Percentiles rank a stretch among this genome's conserved stretches.
These are phyloP conservation scores for Cheilosia vulpina DNA, from an alignment of 2,888 invertebrate genomes.

Conservation along the genomic window DNA sequence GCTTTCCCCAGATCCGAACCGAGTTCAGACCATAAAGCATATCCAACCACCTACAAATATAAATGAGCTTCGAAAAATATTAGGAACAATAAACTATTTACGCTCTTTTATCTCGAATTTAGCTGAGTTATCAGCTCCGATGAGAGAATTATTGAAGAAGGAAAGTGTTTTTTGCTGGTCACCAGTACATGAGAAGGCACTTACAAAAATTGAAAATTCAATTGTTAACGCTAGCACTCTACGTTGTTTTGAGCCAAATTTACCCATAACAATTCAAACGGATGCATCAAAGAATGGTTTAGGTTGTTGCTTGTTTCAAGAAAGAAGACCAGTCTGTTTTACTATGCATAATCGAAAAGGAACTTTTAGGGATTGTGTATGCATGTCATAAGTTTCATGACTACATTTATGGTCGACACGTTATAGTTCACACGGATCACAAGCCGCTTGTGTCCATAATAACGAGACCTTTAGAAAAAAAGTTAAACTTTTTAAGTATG, in stretches of 20 bases:
- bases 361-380: too few species aligned
- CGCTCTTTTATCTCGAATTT: conserved; percentile 66
- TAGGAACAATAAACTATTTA: conserved; percentile 73
- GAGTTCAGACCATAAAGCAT: conserved; percentile 63
- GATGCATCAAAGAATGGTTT: conserved; percentile 67
- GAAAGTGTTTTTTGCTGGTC: conserved; percentile 23
- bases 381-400: conserved; percentile 66
- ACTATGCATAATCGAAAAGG: conserved; percentile 27
- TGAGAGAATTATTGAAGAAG: conserved; percentile 41
- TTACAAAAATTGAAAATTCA: too few species aligned
- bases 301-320: conserved; percentile 72
- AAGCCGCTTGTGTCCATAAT: conserved; percentile 55
- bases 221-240: background rate
- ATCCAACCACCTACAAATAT: conserved; percentile 53
- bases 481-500: conserved; percentile 42
- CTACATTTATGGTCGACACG: conserved; percentile 54
- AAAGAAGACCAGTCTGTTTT: conserved; percentile 68
- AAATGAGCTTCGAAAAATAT: conserved; percentile 71
- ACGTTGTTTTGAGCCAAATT: conserved; percentile 5
- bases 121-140: conserved; percentile 16
- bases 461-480: conserved; percentile 15
- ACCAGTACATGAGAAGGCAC: too few species aligned
- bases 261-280: conserved; percentile 34
- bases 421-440: conserved; percentile 51
- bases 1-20: conserved; percentile 57